Base-by-base conservation (phyloP, 2,888 invertebrate species). In the Pimpla rufipes region DNA sequence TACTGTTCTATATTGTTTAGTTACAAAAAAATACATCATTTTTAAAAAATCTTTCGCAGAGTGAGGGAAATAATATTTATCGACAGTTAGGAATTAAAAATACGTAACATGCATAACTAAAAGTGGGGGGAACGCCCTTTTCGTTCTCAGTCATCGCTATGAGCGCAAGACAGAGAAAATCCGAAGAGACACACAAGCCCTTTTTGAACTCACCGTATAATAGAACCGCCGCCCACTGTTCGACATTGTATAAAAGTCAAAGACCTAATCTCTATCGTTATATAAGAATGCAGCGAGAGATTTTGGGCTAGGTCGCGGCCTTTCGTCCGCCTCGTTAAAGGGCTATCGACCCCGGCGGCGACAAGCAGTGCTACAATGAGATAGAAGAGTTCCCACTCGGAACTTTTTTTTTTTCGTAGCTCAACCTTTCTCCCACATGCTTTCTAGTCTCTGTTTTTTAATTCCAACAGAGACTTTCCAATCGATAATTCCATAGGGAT, bases 221-320 rank as follows among this genome's bases (percentile, higher is more conserved):
- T 76, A 57, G 16, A 40, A 59, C 62, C 42, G 50, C 77, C 83
- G 83, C 77, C 83, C 81, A 77, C 66, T 52, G 78, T 73, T 83
- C 55, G 76, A 76, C 67, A 84, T 79, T 73, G 80, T 80, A 84
- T 80, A 79, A 29, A 57, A 80, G 80, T 77, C 83, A 83, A 83
- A 85, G 86, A 87, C 85, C 86, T 86, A 87, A 87, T 87, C 84
- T 86, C 85, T 85, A 84, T 81, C 78, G 87, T 88, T 88, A 85
- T 85, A 83, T 85, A 85, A 88, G 85, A 88, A 81, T 85, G 81
- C 81, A 83, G 66, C 16, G 62, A 68, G 85, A 87, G 85, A 85
- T 88, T 88, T 88, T 88, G 80, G 85, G 86, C 81, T 87, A 88
- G 89, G 87, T 87, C 87, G 85, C 84, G 85, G 87, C 86, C 88